Evolutionary conservation across 2,888 invertebrate species (phyloP).

Genomic region (Pycnomerus fuliginosus): DNA sequence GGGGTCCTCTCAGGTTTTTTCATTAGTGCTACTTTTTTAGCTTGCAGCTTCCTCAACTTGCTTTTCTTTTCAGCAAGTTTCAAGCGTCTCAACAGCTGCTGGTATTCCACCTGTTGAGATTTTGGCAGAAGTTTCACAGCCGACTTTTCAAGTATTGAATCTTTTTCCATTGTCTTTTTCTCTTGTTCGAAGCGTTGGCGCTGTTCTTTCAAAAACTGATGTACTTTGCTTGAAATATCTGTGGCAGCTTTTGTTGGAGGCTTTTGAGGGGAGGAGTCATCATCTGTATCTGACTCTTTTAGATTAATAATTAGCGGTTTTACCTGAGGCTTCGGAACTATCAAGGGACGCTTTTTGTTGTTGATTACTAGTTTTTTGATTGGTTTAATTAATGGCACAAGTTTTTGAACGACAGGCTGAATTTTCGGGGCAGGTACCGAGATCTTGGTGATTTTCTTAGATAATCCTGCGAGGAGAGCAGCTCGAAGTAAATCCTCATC

Average conservation of each 20-base stretch:
- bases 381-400: no score
- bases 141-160: slow-evolving; percentile 39
- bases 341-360: slow-evolving; percentile 21
- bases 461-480: slow-evolving; percentile 60
- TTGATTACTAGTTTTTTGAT: slow-evolving; percentile 21
- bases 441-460: slow-evolving; percentile 61
- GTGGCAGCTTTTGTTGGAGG: not conserved
- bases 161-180: slow-evolving; percentile 2
- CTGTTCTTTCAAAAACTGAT: slow-evolving; percentile 48
- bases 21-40: slow-evolving; percentile 3
- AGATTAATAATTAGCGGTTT: slow-evolving; percentile 50
- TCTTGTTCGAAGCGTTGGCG: slow-evolving; percentile 47
- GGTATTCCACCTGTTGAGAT: slow-evolving; percentile 50
- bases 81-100: slow-evolving; percentile 44
- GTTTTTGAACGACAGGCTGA: no score
- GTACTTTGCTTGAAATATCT: slow-evolving; percentile 30
- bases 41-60: slow-evolving; percentile 11
- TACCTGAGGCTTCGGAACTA: slow-evolving; percentile 32
- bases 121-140: slow-evolving; percentile 48
- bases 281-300: slow-evolving; percentile 47
- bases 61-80: slow-evolving; percentile 37
- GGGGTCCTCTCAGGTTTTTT: not conserved
- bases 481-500: slow-evolving; percentile 64
- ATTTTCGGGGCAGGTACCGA: no score
- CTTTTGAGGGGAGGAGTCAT: slow-evolving; percentile 18